Conservation (phyloP, 2,797 vertebrate genomes). For the Gallinago solitaria region DNA sequence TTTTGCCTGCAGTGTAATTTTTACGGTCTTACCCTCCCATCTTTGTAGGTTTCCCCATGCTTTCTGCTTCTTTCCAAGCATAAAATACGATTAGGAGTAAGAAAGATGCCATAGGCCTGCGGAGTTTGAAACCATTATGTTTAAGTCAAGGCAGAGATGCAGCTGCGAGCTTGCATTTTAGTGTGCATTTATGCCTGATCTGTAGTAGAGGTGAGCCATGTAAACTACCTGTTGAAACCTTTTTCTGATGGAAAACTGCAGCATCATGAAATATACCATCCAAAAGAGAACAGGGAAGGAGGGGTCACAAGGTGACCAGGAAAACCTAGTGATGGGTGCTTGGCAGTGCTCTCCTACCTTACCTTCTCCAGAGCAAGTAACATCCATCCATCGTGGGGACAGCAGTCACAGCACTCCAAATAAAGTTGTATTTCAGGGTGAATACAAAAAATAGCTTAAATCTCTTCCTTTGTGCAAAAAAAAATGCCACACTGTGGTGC, state of each 20-base stretch:
- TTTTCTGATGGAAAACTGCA: neutral
- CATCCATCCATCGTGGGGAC: rapidly evolving
- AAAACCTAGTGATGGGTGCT: neutral
- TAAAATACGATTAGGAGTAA: neutral
- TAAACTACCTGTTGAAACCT: neutral
- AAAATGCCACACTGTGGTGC: neutral
- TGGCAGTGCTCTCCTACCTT: neutral
- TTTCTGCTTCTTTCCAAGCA: neutral
- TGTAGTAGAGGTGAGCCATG: neutral
- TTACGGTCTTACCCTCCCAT: neutral
- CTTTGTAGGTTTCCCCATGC: neutral
- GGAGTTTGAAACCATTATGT: neutral
- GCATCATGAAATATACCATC: neutral
- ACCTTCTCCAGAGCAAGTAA: neutral
- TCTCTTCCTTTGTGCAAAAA: neutral
- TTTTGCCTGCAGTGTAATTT: neutral
- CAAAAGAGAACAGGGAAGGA: neutral
- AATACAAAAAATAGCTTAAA: neutral
- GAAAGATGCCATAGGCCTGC: neutral
- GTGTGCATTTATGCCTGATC: neutral
- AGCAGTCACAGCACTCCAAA: neutral
- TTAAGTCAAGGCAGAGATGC: neutral
- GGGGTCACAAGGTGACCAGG: neutral
- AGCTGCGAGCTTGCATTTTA: neutral
- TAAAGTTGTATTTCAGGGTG: neutral